Evolutionary conservation across 2,888 invertebrate species (phyloP).

Genomic region (Metallyticus violacea): DNA sequence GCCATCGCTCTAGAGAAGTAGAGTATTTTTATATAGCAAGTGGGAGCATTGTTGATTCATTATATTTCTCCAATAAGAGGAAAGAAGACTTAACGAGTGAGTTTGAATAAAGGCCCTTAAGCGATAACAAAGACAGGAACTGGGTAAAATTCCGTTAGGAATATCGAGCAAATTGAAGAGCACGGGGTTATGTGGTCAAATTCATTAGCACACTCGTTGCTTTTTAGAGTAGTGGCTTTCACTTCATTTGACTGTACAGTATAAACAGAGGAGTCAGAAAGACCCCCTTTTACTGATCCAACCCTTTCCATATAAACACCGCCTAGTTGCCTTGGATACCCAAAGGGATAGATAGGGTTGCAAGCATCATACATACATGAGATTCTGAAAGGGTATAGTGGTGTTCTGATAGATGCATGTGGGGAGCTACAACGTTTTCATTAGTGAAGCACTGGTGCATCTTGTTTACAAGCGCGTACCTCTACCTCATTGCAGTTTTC

Average conservation of each 20-base stretch:
- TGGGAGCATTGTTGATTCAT: too few relatives aligned
- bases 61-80: too few relatives aligned
- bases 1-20: too few relatives aligned
- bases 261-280: not conserved
- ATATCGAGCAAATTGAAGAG: not conserved
- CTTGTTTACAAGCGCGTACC: not conserved
- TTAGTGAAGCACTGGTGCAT: not conserved
- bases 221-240: not conserved
- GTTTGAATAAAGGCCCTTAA: not conserved
- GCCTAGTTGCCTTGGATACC: not conserved
- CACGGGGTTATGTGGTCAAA: not conserved
- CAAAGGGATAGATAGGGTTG: not conserved
- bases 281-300: too few relatives aligned
- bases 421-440: not conserved
- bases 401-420: not conserved
- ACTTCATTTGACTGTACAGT: constrained; percentile 6
- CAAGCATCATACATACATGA: not conserved
- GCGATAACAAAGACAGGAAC: too few relatives aligned
- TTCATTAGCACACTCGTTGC: not conserved
- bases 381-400: not conserved
- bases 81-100: not conserved
- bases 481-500: too few relatives aligned
- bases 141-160: not conserved
- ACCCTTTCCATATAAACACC: not conserved
- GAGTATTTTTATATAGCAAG: too few relatives aligned